These are phyloP conservation scores for Rhyacophila evoluta DNA, from an alignment of 2,888 invertebrate species.

Conservation along the genomic window DNA sequence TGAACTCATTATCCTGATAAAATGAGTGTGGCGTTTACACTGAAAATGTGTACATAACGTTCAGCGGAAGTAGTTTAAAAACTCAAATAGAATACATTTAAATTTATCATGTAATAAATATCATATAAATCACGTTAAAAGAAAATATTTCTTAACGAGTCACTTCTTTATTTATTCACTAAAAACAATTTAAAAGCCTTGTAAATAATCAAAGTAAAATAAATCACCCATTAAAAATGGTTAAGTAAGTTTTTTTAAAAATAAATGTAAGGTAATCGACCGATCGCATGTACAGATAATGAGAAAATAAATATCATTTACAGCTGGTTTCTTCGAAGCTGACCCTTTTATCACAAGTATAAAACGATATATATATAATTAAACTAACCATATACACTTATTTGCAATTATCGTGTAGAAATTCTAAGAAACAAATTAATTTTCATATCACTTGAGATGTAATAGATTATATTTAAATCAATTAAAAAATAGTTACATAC, in stretches of 20 bases:
- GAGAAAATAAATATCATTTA: conserved; percentile 40
- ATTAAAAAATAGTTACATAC: no score
- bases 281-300: conserved; percentile 44
- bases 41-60: no score
- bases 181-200: neutral
- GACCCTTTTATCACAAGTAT: neutral
- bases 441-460: no score
- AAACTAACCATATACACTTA: neutral
- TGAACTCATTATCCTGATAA: no score
- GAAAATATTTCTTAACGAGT: no score
- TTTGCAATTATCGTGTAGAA: neutral
- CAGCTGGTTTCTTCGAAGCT: conserved; percentile 25
- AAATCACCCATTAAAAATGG: conserved; percentile 16
- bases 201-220: neutral
- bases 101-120: no score
- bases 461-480: no score
- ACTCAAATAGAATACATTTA: no score
- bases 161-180: neutral
- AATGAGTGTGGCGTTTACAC: no score
- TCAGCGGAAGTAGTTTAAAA: no score
- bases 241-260: conserved; percentile 1
- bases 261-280: conserved; percentile 31
- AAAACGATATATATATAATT: neutral
- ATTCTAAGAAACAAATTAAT: neutral
- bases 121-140: no score